These are phyloP conservation scores for Halcyon malimbica DNA, from an alignment of 2,113 vertebrate species.

Conservation along the genomic window DNA sequence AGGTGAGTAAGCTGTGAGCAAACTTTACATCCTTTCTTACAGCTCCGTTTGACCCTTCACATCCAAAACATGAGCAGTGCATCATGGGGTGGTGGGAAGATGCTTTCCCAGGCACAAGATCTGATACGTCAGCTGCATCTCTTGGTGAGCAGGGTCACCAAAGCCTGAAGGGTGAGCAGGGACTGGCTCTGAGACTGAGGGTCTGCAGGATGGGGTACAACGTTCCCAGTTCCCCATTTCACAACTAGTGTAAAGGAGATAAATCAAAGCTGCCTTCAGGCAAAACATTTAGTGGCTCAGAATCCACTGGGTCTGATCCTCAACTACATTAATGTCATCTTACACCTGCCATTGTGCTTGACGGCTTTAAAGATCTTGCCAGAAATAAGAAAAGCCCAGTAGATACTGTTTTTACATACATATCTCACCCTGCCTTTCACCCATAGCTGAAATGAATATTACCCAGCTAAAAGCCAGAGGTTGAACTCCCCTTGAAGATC, in stretches of 20 bases:
- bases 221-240: accelerated
- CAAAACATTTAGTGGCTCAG: neutral
- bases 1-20: neutral
- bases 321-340: neutral
- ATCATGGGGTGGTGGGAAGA: neutral
- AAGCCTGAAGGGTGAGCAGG: neutral
- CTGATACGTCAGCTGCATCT: neutral
- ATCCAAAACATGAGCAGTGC: accelerated
- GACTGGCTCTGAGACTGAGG: neutral
- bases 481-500: neutral
- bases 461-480: neutral
- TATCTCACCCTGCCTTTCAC: neutral
- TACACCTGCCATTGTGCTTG: neutral
- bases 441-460: neutral
- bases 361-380: neutral
- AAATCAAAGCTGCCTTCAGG: neutral
- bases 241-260: neutral
- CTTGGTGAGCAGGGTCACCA: neutral
- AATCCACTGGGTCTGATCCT: neutral
- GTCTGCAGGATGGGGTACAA: neutral
- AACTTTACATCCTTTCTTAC: neutral
- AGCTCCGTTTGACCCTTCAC: neutral
- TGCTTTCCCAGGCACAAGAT: accelerated
- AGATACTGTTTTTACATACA: accelerated
- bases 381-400: neutral